Percentiles rank a stretch among this genome's conserved stretches.
These are phyloP conservation scores for Linurgus olivaceus DNA, from an alignment of 2,797 vertebrate genomes.

Conservation along the genomic window DNA sequence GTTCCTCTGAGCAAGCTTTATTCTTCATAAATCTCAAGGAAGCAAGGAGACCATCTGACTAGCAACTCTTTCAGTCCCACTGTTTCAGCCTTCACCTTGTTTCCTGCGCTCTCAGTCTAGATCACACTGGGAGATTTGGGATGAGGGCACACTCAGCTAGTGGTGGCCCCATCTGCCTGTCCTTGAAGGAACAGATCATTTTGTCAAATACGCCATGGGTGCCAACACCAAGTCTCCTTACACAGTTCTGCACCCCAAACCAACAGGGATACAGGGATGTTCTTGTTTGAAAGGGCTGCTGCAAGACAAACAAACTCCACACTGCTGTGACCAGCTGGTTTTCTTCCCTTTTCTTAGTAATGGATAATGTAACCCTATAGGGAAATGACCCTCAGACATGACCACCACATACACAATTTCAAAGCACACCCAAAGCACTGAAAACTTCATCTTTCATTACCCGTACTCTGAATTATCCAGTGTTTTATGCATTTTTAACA, in stretches of 20 bases:
- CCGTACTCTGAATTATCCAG: neutral
- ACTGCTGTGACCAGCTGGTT: neutral
- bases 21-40: neutral
- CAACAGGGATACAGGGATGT: neutral
- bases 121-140: neutral
- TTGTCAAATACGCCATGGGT: accelerated
- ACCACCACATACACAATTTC: neutral
- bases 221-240: neutral
- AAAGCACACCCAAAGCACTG: neutral
- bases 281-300: neutral
- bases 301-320: neutral
- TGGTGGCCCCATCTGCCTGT: accelerated
- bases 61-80: neutral
- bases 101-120: neutral
- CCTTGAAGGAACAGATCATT: neutral
- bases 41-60: neutral
- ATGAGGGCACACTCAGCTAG: neutral
- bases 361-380: neutral
- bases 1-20: neutral
- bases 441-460: neutral
- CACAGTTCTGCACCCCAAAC: neutral
- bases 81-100: neutral
- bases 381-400: neutral
- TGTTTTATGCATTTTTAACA: neutral
- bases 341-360: neutral